These are phyloP conservation scores for Melanotus villosus DNA, from an alignment of 2,888 invertebrate genomes.

Conservation along the genomic window DNA sequence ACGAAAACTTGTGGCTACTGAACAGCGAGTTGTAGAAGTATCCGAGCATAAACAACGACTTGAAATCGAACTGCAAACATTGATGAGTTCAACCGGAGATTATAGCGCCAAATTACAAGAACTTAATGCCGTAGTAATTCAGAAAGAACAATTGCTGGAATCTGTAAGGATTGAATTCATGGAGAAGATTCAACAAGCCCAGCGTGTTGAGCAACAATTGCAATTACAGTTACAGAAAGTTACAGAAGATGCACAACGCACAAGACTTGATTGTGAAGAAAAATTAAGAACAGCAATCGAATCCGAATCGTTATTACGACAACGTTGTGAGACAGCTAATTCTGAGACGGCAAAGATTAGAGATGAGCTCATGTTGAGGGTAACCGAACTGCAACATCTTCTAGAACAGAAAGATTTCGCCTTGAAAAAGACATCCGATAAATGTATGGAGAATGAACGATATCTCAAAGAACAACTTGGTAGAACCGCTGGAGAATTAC, in stretches of 20 bases:
- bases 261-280: slow-evolving; percentile 47
- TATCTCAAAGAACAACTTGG: slow-evolving; percentile 59
- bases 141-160: slow-evolving; percentile 57
- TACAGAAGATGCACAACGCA: slow-evolving; percentile 53
- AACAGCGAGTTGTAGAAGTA: slow-evolving; percentile 70
- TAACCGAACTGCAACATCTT: slow-evolving; percentile 62
- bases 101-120: slow-evolving; percentile 56
- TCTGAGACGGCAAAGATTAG: slow-evolving; percentile 35
- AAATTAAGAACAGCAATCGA: slow-evolving; percentile 53
- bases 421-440: slow-evolving; percentile 68
- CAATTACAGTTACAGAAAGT: slow-evolving; percentile 51
- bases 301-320: slow-evolving; percentile 52
- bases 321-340: slow-evolving; percentile 34
- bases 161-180: slow-evolving; percentile 53
- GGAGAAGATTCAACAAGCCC: slow-evolving; percentile 56
- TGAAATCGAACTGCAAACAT: slow-evolving; percentile 71
- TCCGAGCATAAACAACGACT: slow-evolving; percentile 71
- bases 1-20: slow-evolving; percentile 71
- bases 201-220: slow-evolving; percentile 52
- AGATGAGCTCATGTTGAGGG: slow-evolving; percentile 46
- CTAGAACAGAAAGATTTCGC: slow-evolving; percentile 69
- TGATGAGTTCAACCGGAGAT: slow-evolving; percentile 57
- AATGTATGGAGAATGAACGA: slow-evolving; percentile 57
- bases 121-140: slow-evolving; percentile 55
- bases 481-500: slow-evolving; percentile 26